Evolutionary conservation across 2,888 invertebrate species (phyloP), one percentile per base, ranked within the genome.

Genomic region (Diabrotica balteata): DNA sequence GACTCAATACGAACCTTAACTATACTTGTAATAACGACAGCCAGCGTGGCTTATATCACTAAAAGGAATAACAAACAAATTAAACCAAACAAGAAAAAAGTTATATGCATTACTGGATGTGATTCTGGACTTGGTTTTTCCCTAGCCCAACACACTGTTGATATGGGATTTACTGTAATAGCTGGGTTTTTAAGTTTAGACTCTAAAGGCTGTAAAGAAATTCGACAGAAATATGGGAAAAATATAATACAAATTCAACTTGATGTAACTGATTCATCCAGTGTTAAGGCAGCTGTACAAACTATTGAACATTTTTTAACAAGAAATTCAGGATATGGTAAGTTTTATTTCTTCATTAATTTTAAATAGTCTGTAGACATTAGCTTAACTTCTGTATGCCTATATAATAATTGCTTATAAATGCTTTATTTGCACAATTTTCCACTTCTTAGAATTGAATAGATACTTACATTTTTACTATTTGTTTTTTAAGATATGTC

Each of bases 121-220:
- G 95, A 95, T 83, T 92, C 93, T 66, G 95, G 95, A 4, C 86
- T 95, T 11, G 95, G 95, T 64, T 93, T 89, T 84, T 89, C 90
- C 3, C 81, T 92, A 58, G 91, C 92, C 0, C 86, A 89, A 32
- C 87, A 90, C 73, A 84, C 88, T 7, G 86, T 86, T 7, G 84
- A 88, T 7, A 85, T 88, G 76, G 93, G 92, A 0, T 86, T 93
- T 73, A 87, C 89, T 4, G 94, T 95, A 2, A 85, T 96, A 47
- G 95, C 95, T 11, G 92, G 92, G 55, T 92, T 93, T 82, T 87
- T 92, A 59, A 84, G 85, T 75, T 78, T 84, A 2, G 80, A 88
- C 43, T 88, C 90, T 1, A 86, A 87, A 50, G 93, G 92, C 0
- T 91, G 91, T 7, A 79, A 84, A 42, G 80, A 86, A 62, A 83